Evolutionary conservation across 2,797 vertebrate genomes (phyloP), one percentile per base, ranked within the genome.

Genomic region (Geotria australis): DNA sequence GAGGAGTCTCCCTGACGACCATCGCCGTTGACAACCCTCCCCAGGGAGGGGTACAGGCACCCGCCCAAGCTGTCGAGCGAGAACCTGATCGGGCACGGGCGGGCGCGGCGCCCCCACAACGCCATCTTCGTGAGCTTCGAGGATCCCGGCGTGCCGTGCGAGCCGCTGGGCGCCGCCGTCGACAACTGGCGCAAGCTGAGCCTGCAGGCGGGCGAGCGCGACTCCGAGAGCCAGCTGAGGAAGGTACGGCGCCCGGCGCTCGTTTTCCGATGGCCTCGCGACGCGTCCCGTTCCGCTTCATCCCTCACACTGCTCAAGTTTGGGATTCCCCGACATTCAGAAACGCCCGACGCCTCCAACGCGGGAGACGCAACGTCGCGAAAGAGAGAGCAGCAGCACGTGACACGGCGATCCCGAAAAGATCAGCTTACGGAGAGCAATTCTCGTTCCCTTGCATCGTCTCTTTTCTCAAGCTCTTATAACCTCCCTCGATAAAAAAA

Each of bases 71-170:
- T 71, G 46, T 71, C 65, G 1, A 75, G 67, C 1, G 77, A 77
- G 59, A 84, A 79, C 60, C 63, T 82, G 2, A 83, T 81, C 1
- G 76, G 78, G 13, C 65, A 77, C 63, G 86, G 78, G 64, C 73
- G 84, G 1, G 74, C 73, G 11, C 74, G 76, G 2, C 72, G 79
- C 12, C 74, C 79, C 1, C 77, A 94, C 70, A 88, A 85, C 1
- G 79, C 80, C n/a, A 73, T 94, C 59, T 88, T 86, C 60, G 68
- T 85, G 57, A 83, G 68, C 66, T 94, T 80, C 15, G 69, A 64
- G 9, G 81, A 83, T 0, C 60, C 70, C 1, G 67, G 64, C 9
- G 68, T 77, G 5, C 79, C 83, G 1, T 10, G 47, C 0, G 69
- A 76, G 64, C 69, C 75, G 0, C 61, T 83, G 14, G 75, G 81